Base-by-base conservation (phyloP, 2,888 invertebrate genomes). In the Tetrapedia diversipes region DNA sequence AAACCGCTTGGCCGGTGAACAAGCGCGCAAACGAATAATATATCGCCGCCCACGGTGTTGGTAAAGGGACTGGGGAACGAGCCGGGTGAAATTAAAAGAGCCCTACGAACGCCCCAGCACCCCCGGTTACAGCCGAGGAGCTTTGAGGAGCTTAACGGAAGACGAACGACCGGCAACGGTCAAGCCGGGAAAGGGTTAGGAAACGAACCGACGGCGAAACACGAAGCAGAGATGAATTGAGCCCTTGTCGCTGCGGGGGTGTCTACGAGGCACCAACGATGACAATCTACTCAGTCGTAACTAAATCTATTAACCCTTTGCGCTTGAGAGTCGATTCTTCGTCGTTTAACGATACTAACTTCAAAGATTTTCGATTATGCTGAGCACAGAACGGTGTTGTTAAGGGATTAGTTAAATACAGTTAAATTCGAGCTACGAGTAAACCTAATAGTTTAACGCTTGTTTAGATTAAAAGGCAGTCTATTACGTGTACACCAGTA, bases 191-290 rank as follows among this genome's bases (percentile, higher is more conserved):
- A 16, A 19, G 27, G 32, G 22, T 22, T 8, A 32, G 37, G 39
- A 45, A n/a, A 59, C 73, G 41, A 73, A 64, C 41, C 27, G 53
- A 56, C 4, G 37, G 32, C 3, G 14, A n/a, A 7, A 3, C 16
- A 39, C 16, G 7, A 39, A 34, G n/a, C 19, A 53, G 49, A 61
- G 53, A 73, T 57, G 66, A 75, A 75, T 66, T 66, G 57, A 57
- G 57, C 3, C n/a, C n/a, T n/a, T n/a, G n/a, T 32, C 32, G 32
- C 8, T 32, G 32, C 32, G 32, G 56, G 32, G 37, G 16, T n/a
- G n/a, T 1, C n/a, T n/a, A n/a, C n/a, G n/a, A n/a, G n/a, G n/a
- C n/a, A n/a, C n/a, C n/a, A n/a, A n/a, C n/a, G n/a, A n/a, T n/a
- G n/a, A n/a, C n/a, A n/a, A n/a, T n/a, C n/a, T n/a, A n/a, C n/a